These are phyloP conservation scores for Drosophila albomicans DNA, from an alignment of 1,140 invertebrate genomes.

Conservation along the genomic window DNA sequence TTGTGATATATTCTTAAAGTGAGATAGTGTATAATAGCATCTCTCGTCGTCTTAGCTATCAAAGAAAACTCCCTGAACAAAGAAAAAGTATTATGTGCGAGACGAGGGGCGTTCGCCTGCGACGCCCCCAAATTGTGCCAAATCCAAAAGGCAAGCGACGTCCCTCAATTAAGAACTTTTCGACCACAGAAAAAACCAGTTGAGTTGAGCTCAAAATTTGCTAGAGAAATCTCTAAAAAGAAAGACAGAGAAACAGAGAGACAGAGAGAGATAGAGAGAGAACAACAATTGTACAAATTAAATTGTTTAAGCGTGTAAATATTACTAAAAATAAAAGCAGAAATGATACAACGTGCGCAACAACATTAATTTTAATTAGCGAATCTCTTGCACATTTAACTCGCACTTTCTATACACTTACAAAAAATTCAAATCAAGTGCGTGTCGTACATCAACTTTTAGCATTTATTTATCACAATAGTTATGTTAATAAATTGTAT, in stretches of 20 bases:
- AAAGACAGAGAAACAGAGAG: neutral
- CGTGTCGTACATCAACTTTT: constrained; percentile 46
- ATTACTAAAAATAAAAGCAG: constrained; percentile 44
- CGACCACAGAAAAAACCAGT: constrained; percentile 25
- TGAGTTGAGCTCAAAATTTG: constrained; percentile 70
- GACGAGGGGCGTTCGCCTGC: constrained; percentile 25
- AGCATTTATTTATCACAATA: constrained; percentile 68
- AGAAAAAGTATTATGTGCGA: constrained; percentile 53
- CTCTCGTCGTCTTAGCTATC: constrained; percentile 21
- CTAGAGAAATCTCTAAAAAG: constrained; percentile 1
- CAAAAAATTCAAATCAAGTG: too few species aligned
- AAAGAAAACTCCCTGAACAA: constrained; percentile 21
- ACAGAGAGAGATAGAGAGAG: constrained; percentile 19
- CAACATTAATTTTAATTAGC: constrained; percentile 73
- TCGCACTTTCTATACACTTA: constrained; percentile 43
- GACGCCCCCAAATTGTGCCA: constrained; percentile 63
- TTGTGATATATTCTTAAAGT: constrained; percentile 82
- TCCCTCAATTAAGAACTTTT: constrained; percentile 16
- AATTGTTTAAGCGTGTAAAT: constrained; percentile 72
- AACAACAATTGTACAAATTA: constrained; percentile 70
- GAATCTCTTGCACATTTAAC: constrained; percentile 62
- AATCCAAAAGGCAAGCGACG: constrained; percentile 38
- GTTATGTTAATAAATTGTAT: constrained; percentile 45
- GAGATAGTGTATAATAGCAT: constrained; percentile 58
- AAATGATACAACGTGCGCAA: constrained; percentile 17